Percentiles rank a stretch among this genome's conserved stretches.
phyloP scores from a whole-genome alignment of 92 coral and sea anemone genomes.

The Phymanthus crucifer region DNA sequence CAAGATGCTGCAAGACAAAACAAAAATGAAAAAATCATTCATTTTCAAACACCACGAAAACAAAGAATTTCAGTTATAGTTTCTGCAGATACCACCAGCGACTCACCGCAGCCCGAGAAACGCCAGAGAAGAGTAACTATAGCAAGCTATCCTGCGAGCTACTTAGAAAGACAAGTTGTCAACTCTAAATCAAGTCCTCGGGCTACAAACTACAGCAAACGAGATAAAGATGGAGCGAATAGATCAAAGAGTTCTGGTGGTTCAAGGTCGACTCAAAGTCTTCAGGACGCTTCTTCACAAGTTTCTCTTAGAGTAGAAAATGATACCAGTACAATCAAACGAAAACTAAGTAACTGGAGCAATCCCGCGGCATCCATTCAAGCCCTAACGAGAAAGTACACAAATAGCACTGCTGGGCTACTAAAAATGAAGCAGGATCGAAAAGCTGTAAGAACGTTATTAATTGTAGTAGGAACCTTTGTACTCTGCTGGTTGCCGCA shows the following conservation, averaged over 20 bases:
- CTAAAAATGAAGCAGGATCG: slow-evolving; percentile 63
- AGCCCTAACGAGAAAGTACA: slow-evolving; percentile 9
- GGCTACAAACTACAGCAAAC: neutral
- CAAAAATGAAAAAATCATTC: neutral
- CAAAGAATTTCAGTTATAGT: slow-evolving; percentile 1
- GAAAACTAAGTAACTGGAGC: slow-evolving; percentile 14
- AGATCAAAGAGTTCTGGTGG: neutral
- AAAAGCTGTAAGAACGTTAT: slow-evolving; percentile 78
- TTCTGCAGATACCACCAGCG: neutral
- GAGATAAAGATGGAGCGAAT: neutral
- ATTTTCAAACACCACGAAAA: neutral
- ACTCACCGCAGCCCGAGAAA: neutral
- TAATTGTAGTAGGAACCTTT: slow-evolving; percentile 77
- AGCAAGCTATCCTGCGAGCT: neutral
- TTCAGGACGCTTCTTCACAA: slow-evolving; percentile 9
- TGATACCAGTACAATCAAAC: neutral
- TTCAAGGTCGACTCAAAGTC: slow-evolving; percentile 15
- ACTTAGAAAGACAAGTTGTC: neutral
- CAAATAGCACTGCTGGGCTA: neutral
- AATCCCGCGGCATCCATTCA: slow-evolving; percentile 1
- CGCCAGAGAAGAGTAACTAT: slow-evolving; percentile 10
- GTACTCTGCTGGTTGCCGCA: slow-evolving; percentile 83
- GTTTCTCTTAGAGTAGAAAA: slow-evolving; percentile 4
- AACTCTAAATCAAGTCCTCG: neutral
- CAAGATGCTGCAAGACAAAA: neutral